Evolutionary conservation across 2,797 vertebrate genomes (phyloP), one percentile per base, ranked within the genome.

Genomic region (Pempheris klunzingeri): DNA sequence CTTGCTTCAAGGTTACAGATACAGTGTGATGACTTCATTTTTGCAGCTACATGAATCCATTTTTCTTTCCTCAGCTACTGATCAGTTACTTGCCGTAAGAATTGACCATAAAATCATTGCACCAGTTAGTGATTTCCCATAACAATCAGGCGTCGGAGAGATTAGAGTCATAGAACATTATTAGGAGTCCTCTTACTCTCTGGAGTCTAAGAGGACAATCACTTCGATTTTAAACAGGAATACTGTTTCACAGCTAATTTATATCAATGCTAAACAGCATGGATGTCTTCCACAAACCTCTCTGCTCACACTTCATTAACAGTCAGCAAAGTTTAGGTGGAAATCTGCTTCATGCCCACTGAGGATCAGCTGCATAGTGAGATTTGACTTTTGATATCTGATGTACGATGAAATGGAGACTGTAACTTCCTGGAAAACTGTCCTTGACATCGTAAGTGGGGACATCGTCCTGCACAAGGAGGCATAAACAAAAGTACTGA

Each of bases 11-110:
- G 38, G 36, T 26, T 22, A 15, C 36, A 47, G 18, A 53, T 20
- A 30, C 12, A 34, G 61, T 57, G 53, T 15, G 7, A 41, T 28
- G 58, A 52, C 66, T 69, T 55, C 1, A 67, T 72, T 74, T n/a
- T 71, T 53, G 47, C 69, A 32, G 46, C 39, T 34, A 8, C 49
- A n/a, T 55, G 26, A 61, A 61, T 68, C 46, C 32, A 60, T 46
- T 30, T 49, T 77, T 75, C 41, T 41, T 22, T 41, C 8, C 38
- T 28, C 52, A 66, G 50, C 26, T 38, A 0, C 38, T 53, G 49
- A 46, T 70, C 39, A 47, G 13, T 30, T 38, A 38, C 41, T 52
- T 38, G 39, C 20, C 55, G 12, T 11, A 50, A 32, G 30, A 32
- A 3, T 41, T 1, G 13, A 43, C 36, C 15, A 22, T 6, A 14